Base-by-base conservation (phyloP, 2,113 vertebrate species). In the Mormyrus lacerda region DNA sequence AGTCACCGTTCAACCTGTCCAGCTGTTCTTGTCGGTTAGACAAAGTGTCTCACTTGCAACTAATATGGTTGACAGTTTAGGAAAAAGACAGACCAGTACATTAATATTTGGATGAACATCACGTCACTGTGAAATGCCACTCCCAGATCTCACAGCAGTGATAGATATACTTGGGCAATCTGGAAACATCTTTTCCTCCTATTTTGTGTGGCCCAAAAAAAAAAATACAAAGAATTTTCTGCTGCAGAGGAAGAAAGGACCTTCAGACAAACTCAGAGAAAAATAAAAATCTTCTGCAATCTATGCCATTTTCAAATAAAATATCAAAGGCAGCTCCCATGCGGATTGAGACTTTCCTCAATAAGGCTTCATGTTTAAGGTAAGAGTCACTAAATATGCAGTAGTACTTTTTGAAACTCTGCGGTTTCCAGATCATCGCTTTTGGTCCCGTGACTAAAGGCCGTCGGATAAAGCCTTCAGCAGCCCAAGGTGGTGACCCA, bases 331-430 rank as follows among this genome's bases (percentile, higher is more conserved):
- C 65, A 48, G 24, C 21, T 76, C 21, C 11, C 69, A 88, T 88
- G 88, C 47, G 45, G 45, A 76, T 79, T 24, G 19, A 88, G 45
- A 88, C 44, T 19, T 76, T 73, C 39, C 86, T 76, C 61, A 39
- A 42, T 76, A 88, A 88, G 65, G 88, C 65, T 88, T 88, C 27
- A 76, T 35, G 88, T 51, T 88, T 51, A 88, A 44, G 87, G 58
- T 65, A 73, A 50, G n/a, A 24, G 35, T 87, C 42, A 9, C 31
- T 45, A 87, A 50, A 39, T 39, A 79, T 42, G 35, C 73, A 19
- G 15, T 35, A 50, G 44, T 73, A 73, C 65, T 88, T 24, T n/a
- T 9, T 11, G 17, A 65, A 61, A 76, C 17, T 2, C 45, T 2
- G n/a, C 9, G 50, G 31, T 50, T 88, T 76, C 87, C 21, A 35